Evolutionary conservation across 2,888 invertebrate genomes (phyloP).

Genomic region (Lamellibrachia columna): DNA sequence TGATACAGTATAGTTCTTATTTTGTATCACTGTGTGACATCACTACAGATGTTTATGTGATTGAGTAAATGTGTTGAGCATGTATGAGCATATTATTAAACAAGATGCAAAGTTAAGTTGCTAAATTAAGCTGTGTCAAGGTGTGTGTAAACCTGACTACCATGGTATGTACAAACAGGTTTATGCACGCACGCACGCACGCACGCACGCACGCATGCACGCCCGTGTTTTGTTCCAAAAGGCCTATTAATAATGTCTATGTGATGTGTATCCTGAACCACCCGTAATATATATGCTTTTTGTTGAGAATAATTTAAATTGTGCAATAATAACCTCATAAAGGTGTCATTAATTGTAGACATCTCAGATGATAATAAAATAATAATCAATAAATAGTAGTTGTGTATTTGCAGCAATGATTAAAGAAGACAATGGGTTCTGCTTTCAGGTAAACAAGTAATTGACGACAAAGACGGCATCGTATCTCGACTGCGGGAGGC

Average conservation of each 20-base stretch:
- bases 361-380: neutral
- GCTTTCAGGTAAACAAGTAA: slow-evolving; percentile 45
- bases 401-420: neutral
- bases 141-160: neutral
- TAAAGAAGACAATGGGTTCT: neutral
- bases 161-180: neutral
- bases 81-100: neutral
- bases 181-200: neutral
- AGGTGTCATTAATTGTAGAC: neutral
- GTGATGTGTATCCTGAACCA: neutral
- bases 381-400: neutral
- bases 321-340: neutral
- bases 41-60: too few relatives aligned
- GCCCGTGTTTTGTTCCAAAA: too few relatives aligned
- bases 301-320: neutral
- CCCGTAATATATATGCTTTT: neutral
- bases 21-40: too few relatives aligned
- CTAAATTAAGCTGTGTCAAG: neutral
- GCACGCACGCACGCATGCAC: too few relatives aligned
- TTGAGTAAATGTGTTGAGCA: too few relatives aligned
- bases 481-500: slow-evolving; percentile 44
- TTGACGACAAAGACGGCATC: slow-evolving; percentile 47
- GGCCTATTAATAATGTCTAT: too few relatives aligned
- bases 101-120: neutral
- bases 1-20: neutral